These are phyloP conservation scores for Perca flavescens DNA, from an alignment of 2,113 vertebrate species.

Conservation along the genomic window DNA sequence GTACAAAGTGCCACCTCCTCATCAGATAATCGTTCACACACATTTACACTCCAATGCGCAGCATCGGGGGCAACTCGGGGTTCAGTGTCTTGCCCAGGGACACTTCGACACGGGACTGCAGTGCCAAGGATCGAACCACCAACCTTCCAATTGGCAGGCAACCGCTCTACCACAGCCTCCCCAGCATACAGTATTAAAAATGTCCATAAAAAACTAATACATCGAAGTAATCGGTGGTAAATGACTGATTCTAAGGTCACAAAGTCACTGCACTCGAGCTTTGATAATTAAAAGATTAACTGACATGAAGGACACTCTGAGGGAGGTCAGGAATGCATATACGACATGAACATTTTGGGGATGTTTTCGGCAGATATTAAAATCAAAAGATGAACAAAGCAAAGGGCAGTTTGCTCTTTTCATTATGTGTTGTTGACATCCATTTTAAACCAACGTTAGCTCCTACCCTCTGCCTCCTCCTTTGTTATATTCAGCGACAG, in stretches of 20 bases:
- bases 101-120: too few species aligned
- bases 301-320: not conserved
- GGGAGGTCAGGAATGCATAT: not conserved
- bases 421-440: not conserved
- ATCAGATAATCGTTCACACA: too few species aligned
- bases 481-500: not conserved
- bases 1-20: too few species aligned
- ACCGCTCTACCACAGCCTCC: too few species aligned
- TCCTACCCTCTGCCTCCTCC: not conserved
- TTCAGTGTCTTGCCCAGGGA: too few species aligned
- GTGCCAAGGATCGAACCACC: too few species aligned
- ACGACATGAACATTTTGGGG: not conserved
- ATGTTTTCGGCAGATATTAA: not conserved
- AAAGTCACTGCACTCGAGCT: not conserved
- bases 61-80: too few species aligned
- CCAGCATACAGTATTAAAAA: not conserved
- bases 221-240: not conserved
- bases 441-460: slow-evolving; percentile 19
- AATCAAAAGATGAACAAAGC: slow-evolving; percentile 3
- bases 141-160: too few species aligned
- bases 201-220: slow-evolving; percentile 7
- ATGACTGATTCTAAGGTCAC: not conserved
- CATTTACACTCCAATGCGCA: too few species aligned
- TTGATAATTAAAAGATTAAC: not conserved
- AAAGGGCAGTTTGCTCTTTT: not conserved